These are phyloP conservation scores for Plecotus auritus DNA, from an alignment of 2,113 vertebrate species.

Conservation along the genomic window DNA sequence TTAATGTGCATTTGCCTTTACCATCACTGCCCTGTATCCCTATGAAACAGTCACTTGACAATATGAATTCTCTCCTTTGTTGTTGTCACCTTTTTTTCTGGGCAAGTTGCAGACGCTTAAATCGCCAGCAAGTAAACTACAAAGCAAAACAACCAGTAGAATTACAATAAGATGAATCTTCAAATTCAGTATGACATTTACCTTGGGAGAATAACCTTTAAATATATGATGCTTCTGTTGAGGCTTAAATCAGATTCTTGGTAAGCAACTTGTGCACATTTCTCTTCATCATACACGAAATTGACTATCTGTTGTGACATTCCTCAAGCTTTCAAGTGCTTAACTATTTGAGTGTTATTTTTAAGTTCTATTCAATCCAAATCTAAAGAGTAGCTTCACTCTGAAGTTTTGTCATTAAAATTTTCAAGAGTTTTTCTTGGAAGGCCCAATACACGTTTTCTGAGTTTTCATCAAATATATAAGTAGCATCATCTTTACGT, in stretches of 20 bases:
- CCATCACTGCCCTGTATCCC: background rate
- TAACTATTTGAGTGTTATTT: constrained; percentile 5
- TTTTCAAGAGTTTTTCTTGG: background rate
- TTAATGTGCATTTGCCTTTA: background rate
- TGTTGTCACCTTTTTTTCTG: background rate
- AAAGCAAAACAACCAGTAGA: background rate
- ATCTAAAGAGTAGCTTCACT: background rate
- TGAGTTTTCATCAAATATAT: background rate
- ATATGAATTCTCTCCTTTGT: background rate
- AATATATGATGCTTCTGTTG: background rate
- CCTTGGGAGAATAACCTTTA: background rate
- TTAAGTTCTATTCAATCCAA: background rate
- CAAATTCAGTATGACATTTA: background rate
- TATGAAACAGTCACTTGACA: background rate
- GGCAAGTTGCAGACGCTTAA: background rate
- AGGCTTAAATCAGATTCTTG: background rate
- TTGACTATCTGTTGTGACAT: background rate
- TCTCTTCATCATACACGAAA: background rate
- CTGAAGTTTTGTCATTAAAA: background rate
- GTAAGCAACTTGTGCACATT: background rate
- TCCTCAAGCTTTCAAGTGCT: background rate
- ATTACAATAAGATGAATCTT: background rate
- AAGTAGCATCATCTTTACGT: background rate
- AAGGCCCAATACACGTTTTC: background rate
- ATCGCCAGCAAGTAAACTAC: background rate